Evolutionary conservation across 2,113 vertebrate genomes (phyloP).

Genomic region (Asarcornis scutulata): DNA sequence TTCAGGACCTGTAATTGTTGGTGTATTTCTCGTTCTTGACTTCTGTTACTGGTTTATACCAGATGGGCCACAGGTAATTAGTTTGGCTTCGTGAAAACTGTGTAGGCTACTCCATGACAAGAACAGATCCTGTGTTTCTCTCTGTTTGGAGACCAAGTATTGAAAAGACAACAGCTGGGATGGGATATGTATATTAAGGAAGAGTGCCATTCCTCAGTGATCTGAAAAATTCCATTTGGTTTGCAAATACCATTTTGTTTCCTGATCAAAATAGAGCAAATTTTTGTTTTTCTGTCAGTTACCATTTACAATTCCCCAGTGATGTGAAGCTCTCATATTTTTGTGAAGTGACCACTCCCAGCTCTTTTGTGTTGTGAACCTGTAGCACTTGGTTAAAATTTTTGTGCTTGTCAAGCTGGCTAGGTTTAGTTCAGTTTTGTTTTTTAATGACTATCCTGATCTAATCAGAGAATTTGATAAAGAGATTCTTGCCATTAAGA

Average conservation of each 20-base stretch:
- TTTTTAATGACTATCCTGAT: not conserved
- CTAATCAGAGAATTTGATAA: not conserved
- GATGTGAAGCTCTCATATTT: not conserved
- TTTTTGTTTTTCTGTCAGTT: not conserved
- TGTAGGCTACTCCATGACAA: not conserved
- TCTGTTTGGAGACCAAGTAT: not conserved
- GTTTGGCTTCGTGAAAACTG: constrained; percentile 23
- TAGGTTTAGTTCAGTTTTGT: not conserved
- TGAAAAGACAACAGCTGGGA: constrained; percentile 28
- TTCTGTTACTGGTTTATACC: constrained; percentile 26
- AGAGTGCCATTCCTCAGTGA: not conserved
- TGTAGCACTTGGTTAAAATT: not conserved
- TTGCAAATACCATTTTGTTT: not conserved
- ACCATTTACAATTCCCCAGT: not conserved
- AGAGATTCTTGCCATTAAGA: not conserved
- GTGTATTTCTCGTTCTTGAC: not conserved
- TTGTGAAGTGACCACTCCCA: not conserved
- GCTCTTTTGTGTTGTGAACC: not conserved
- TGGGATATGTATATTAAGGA: not conserved
- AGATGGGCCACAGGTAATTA: constrained; percentile 53
- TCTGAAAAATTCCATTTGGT: constrained; percentile 1
- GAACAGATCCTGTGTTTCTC: not conserved
- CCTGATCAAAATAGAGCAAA: not conserved
- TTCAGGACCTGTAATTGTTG: not conserved
- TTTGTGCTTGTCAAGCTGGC: not conserved